Evolutionary conservation across 2,888 invertebrate species (phyloP), one percentile per base, ranked within the genome.

Genomic region (Malthinus flaveolus): DNA sequence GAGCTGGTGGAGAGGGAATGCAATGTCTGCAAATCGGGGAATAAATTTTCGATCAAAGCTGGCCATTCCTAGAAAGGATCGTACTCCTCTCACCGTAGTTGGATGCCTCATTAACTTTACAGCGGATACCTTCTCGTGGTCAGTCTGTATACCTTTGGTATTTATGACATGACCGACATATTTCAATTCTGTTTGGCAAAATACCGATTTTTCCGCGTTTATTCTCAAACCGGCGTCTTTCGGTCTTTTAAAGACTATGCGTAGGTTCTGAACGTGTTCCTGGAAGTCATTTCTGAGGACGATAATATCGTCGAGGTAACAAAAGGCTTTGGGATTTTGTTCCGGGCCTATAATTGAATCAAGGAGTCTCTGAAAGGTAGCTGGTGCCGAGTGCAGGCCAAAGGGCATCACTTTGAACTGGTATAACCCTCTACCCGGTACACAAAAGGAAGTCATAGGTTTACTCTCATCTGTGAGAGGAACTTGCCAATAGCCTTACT

Each of bases 401-500:
- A 52, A 52, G 1, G 46, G 52, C 9, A 52, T 23, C 1, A 52
- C 46, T 7, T 31, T 44, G n/a, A 59, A 55, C 35, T 54, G 49
- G 8, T 10, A 49, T 35, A 47, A n/a, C 1, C 68, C 68, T 33
- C 57, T 39, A 13, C 67, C 66, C 1, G 69, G 65, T 5, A 68
- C 65, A 3, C 66, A 65, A 49, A 70, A 70, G 3, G 69, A 67
- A 7, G 69, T 68, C 1, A 66, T 56, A 2, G 56, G 56, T 39
- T 48, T 45, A 31, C 66, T 65, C 7, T 54, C 48, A 15, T 53
- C n/a, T 1, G 34, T 44, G 12, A 68, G 48, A 1, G 55, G 48
- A 1, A 70, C 55, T 60, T 73, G 71, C 64, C 67, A 71, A 55
- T 70, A 72, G 0, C 69, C 71, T 7, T 65, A 59, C 11, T 64